Conservation (phyloP, 2,797 vertebrate genomes). For the Paramormyrops hopkinsi region DNA sequence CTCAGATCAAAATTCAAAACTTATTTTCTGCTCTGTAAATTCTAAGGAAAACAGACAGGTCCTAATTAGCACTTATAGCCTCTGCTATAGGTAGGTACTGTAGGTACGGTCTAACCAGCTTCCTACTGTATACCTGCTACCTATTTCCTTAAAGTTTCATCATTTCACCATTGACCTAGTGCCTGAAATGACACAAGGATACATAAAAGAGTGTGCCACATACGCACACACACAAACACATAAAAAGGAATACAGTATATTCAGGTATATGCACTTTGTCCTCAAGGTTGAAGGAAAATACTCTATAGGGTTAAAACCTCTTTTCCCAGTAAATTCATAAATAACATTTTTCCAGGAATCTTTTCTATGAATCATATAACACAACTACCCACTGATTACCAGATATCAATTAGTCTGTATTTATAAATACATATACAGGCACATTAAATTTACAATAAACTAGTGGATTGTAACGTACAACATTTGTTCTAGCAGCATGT, state of each 20-base stretch:
- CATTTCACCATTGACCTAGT: neutral
- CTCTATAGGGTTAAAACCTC: neutral
- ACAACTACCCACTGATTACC: neutral
- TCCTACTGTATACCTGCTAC: neutral
- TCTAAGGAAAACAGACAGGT: neutral
- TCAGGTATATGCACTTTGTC: neutral
- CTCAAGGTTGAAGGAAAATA: neutral
- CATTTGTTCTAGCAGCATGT: neutral
- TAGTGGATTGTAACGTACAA: neutral
- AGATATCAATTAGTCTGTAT: slow-evolving; percentile 3
- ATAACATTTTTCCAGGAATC: neutral
- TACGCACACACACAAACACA: neutral
- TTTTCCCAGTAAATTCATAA: neutral
- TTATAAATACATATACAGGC: neutral
- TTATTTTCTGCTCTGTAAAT: neutral
- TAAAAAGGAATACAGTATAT: neutral
- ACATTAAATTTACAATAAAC: slow-evolving; percentile 10
- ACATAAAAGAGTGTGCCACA: neutral
- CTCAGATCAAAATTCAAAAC: neutral
- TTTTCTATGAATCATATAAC: neutral
- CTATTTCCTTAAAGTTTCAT: neutral
- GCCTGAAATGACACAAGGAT: neutral
- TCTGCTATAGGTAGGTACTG: neutral
- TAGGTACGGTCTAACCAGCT: neutral
- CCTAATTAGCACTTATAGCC: neutral